These are phyloP conservation scores for Lutraria lutraria DNA, from an alignment of 2,888 invertebrate genomes.

Conservation along the genomic window DNA sequence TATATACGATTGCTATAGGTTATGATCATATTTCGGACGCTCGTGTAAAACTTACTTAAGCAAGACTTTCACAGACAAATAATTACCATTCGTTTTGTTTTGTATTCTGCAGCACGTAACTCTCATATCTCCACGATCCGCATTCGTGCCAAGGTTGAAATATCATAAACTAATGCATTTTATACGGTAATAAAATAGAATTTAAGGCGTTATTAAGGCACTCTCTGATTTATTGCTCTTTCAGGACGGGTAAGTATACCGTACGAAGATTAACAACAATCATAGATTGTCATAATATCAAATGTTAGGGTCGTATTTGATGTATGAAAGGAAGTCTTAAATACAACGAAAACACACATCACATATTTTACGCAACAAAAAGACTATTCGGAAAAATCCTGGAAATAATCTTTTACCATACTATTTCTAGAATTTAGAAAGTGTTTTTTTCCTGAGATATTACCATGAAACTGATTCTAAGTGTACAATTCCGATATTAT, in stretches of 20 bases:
- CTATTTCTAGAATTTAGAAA: too few species aligned
- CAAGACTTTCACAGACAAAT: background rate
- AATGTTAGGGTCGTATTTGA: too few species aligned
- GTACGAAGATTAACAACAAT: too few species aligned
- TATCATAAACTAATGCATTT: background rate
- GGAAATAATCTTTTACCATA: too few species aligned
- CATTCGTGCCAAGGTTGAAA: background rate
- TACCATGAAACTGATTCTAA: too few species aligned
- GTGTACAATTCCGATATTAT: too few species aligned
- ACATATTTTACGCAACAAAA: background rate
- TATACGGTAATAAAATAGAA: background rate
- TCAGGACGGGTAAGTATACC: background rate
- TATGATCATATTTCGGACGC: background rate
- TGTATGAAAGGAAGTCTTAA: background rate
- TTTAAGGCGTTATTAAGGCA: background rate
- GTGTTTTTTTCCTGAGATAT: too few species aligned
- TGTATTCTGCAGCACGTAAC: background rate
- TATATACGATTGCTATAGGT: background rate
- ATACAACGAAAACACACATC: conserved; percentile 9
- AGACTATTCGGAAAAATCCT: background rate
- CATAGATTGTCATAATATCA: too few species aligned
- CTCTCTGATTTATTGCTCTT: background rate
- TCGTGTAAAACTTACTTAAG: background rate
- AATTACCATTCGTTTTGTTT: background rate
- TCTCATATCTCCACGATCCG: background rate